A percentile compares a stretch with the other conserved stretches of the same genome.
Evolutionary conservation across 2,113 vertebrate genomes (phyloP).

Genomic region (Phalacrocorax pelagicus): DNA sequence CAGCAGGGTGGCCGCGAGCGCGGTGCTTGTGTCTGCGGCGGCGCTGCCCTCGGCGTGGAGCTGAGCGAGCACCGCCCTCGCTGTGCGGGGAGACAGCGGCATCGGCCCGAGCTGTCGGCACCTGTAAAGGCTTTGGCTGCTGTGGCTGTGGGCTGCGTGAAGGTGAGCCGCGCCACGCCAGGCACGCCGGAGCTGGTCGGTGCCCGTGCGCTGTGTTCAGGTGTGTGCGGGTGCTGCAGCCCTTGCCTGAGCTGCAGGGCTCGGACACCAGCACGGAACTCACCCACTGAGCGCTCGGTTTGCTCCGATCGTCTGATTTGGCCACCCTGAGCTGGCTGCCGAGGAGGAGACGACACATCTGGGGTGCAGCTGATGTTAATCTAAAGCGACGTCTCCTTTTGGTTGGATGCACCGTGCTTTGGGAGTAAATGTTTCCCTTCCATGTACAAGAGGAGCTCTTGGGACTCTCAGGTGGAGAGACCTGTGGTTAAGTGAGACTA

Average conservation of each 20-base stretch:
- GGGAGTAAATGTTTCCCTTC: neutral
- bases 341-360: neutral
- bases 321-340: neutral
- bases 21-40: too few species aligned
- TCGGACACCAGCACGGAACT: neutral
- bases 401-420: neutral
- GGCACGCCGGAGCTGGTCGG: accelerated
- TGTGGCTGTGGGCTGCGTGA: accelerated
- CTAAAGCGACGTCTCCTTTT: neutral
- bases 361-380: neutral
- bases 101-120: neutral
- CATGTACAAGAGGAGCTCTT: neutral
- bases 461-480: neutral
- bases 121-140: neutral
- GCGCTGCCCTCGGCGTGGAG: neutral
- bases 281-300: accelerated
- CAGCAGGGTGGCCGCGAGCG: accelerated
- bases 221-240: accelerated
- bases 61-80: accelerated
- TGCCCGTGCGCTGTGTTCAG: neutral
- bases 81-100: neutral
- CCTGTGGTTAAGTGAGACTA: neutral
- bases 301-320: neutral
- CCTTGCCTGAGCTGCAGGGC: neutral
- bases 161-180: neutral